These are phyloP conservation scores for Solenopsis invicta DNA, from an alignment of 1,140 invertebrate genomes.

Conservation along the genomic window DNA sequence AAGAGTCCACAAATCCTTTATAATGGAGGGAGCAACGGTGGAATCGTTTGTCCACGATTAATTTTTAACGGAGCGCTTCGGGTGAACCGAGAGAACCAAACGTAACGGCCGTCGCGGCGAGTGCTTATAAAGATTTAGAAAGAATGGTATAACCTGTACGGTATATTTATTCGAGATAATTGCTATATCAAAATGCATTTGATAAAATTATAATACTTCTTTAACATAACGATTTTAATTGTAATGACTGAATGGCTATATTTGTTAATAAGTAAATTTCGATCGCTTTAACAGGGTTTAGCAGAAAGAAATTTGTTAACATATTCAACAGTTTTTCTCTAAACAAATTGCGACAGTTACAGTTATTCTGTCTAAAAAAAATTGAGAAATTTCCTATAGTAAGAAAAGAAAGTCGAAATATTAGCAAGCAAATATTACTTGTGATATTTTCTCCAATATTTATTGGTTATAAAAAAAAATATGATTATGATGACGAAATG, in stretches of 20 bases:
- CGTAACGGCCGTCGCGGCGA: neutral
- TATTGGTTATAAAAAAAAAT: no score
- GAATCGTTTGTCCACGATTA: slow-evolving; percentile 15
- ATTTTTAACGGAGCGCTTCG: slow-evolving; percentile 11
- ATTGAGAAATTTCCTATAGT: no score
- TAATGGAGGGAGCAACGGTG: neutral
- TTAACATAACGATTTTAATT: neutral
- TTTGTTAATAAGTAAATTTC: neutral
- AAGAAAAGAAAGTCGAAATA: no score
- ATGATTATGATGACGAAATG: no score
- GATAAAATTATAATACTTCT: neutral
- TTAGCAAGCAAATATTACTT: no score
- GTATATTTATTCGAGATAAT: neutral
- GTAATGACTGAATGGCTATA: neutral
- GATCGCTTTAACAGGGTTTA: neutral
- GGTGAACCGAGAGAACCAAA: neutral
- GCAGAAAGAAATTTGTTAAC: neutral
- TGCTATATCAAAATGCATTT: neutral
- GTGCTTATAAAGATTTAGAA: neutral
- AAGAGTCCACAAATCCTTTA: neutral
- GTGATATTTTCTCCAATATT: no score
- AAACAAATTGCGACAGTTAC: neutral
- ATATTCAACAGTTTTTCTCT: neutral
- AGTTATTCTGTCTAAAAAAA: neutral
- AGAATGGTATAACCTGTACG: neutral